These are phyloP conservation scores for Falco columbarius DNA, from an alignment of 2,797 vertebrate genomes.

Conservation along the genomic window DNA sequence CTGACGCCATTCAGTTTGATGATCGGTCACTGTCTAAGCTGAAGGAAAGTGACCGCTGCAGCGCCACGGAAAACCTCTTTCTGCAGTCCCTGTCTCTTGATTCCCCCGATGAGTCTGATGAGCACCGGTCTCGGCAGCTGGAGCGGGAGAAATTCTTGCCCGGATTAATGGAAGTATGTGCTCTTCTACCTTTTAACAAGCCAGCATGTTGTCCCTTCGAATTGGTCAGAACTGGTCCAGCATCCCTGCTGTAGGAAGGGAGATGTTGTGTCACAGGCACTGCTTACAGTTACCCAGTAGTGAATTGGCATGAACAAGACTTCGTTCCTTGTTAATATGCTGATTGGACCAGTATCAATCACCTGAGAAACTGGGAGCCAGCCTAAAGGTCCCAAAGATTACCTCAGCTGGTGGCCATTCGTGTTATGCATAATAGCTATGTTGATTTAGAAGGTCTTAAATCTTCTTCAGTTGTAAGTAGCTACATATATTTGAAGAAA, in stretches of 20 bases:
- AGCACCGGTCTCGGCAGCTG: conserved; percentile 78
- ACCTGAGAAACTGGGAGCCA: neutral
- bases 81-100: conserved; percentile 90
- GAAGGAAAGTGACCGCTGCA: conserved; percentile 82
- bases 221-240: neutral
- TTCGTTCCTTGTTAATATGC: neutral
- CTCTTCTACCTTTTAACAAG: neutral
- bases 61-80: conserved; percentile 88
- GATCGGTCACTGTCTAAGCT: conserved; percentile 81
- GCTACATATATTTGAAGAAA: neutral
- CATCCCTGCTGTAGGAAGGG: neutral
- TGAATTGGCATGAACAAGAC: neutral
- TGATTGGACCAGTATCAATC: neutral
- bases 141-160: conserved; percentile 87
- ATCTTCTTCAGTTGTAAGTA: neutral
- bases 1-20: conserved; percentile 82
- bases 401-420: neutral
- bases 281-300: neutral
- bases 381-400: neutral
- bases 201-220: fast-evolving
- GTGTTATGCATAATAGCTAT: neutral
- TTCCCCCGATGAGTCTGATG: conserved; percentile 80
- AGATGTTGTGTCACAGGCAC: neutral
- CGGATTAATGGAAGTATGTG: conserved; percentile 84
- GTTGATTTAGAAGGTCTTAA: neutral